Base-by-base conservation (phyloP, 2,113 vertebrate species). In the Sprattus sprattus region DNA sequence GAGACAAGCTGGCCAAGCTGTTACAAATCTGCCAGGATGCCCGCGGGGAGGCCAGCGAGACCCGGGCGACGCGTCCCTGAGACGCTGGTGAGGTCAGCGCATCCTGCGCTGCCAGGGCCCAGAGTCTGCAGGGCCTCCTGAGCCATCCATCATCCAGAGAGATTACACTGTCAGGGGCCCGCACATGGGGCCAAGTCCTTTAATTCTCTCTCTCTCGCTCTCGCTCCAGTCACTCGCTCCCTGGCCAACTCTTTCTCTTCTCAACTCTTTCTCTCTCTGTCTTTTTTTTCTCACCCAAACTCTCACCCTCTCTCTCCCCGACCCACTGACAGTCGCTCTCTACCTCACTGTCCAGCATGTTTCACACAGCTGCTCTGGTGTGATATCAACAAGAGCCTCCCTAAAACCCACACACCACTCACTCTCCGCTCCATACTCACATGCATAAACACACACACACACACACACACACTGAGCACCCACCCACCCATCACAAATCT, bases 341-440 rank as follows among this genome's bases (percentile, higher is more conserved):
- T 15, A 67, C 60, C 60, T 25, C 25, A 10, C 64, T 71, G n/a
- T 32, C 64, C 64, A 25, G 80, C 82, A 71, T 83, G 80, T 87
- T 84, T 88, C 87, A 25, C 86, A 88, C 86, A 87, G 83, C 85
- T 85, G 52, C 75, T 83, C 28, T 46, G 47, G 81, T 84, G 67
- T 50, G 88, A 88, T 84, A 84, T 83, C 64, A 85, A 83, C 60
- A 57, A 83, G 71, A 81, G 78, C 45, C 2, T 54, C 81, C 85
- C 46, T 80, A 52, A 85, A 45, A 71, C 28, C 46, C 64, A 71
- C 22, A 25, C n/a, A 71, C n/a, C 64, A 71, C 64, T 32, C 64
- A 28, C 25, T 13, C 64, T 71, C 64, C 15, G 6, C 25, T 71
- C 64, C 64, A 25, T 25, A 25, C 64, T 45, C 60, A 78, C 57